Conservation (phyloP, 1,140 invertebrate species). For the Camponotus floridanus region DNA sequence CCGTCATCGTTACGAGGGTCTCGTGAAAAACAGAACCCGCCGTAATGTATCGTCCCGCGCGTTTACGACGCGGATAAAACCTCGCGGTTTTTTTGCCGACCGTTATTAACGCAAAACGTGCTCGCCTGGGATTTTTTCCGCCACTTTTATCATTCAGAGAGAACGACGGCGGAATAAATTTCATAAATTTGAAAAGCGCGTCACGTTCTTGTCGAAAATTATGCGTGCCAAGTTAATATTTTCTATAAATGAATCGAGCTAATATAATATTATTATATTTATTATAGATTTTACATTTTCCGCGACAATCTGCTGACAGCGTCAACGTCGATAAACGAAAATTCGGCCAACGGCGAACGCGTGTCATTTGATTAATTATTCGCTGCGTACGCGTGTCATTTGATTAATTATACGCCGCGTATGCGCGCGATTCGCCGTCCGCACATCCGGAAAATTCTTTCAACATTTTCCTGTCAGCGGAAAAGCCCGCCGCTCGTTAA, state of each 20-base stretch:
- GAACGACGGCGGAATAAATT: not conserved
- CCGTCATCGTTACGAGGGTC: slow-evolving; percentile 27
- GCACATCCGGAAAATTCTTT: slow-evolving; percentile 26
- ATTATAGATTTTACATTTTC: not conserved
- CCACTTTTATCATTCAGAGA: not conserved
- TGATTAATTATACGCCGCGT: no score
- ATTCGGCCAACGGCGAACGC: not conserved
- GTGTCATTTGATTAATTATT: slow-evolving; percentile 28
- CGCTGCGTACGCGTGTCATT: not conserved
- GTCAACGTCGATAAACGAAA: slow-evolving; percentile 4
- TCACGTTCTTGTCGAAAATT: not conserved
- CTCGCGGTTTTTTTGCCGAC: not conserved
- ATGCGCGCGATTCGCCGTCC: no score
- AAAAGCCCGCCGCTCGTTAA: slow-evolving; percentile 1
- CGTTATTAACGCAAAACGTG: slow-evolving; percentile 13
- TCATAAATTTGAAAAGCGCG: not conserved
- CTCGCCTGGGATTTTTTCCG: slow-evolving; percentile 4
- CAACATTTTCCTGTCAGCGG: not conserved
- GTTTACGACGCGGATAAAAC: slow-evolving; percentile 49
- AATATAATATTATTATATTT: not conserved
- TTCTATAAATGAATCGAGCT: no score
- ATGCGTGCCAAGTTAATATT: not conserved
- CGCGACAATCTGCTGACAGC: no score
- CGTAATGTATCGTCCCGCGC: slow-evolving; percentile 20
- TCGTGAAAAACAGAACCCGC: slow-evolving; percentile 9